Conservation (phyloP, 2,113 vertebrate species). For the Ammodramus savannarum region DNA sequence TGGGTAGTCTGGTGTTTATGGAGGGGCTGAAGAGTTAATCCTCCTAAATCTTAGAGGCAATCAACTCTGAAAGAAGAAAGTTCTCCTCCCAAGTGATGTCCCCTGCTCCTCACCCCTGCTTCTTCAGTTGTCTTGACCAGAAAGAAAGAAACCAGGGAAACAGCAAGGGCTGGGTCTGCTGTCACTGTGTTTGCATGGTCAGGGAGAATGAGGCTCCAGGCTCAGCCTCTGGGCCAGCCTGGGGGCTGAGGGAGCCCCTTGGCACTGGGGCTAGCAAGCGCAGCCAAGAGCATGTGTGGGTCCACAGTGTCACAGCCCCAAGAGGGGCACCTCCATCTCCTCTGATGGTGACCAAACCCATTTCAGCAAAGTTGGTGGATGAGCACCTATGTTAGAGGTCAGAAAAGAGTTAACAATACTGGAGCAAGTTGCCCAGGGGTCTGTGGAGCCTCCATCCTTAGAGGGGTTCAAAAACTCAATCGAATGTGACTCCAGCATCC, state of each 20-base stretch:
- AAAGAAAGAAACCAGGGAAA: neutral
- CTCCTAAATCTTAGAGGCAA: neutral
- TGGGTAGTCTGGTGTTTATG: neutral
- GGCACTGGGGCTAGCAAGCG: neutral
- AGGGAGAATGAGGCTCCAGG: neutral
- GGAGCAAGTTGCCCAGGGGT: neutral
- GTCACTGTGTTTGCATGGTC: neutral
- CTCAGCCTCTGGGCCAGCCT: neutral
- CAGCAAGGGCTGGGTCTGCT: fast-evolving
- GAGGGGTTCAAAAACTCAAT: neutral
- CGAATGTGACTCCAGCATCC: fast-evolving
- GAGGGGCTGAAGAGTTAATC: neutral
- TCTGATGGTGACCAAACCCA: neutral
- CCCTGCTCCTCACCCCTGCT: neutral
- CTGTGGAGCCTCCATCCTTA: neutral
- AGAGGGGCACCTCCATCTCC: neutral
- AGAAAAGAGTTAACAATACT: neutral
- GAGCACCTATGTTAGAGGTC: neutral
- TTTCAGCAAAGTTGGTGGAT: neutral
- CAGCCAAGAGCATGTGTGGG: neutral
- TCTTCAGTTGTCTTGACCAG: neutral
- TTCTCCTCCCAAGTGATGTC: neutral
- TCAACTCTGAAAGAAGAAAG: neutral
- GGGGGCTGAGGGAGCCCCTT: neutral
- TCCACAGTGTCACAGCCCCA: neutral